A percentile compares a stretch with the other conserved stretches of the same genome.
These are phyloP conservation scores for Potamarius usumacintae DNA, from an alignment of 2,113 vertebrate species.

Conservation along the genomic window DNA sequence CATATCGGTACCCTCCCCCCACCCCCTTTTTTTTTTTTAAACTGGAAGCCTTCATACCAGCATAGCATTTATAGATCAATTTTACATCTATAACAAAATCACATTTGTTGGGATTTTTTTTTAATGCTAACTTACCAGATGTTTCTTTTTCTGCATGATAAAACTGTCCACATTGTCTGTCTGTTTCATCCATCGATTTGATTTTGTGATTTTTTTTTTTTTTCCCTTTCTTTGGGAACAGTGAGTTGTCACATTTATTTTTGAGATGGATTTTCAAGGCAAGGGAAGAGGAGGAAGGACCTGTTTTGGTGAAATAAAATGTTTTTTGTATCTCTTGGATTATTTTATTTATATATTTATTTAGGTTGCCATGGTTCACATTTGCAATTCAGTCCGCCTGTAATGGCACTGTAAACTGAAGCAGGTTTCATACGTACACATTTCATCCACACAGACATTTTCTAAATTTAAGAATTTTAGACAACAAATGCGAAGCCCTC, in stretches of 20 bases:
- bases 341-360: neutral
- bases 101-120: neutral
- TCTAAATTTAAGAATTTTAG: neutral
- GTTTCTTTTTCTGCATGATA: neutral
- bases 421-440: neutral
- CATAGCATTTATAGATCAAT: neutral
- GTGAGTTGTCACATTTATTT: constrained; percentile 7
- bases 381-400: constrained; percentile 12
- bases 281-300: neutral
- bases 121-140: neutral
- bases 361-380: neutral
- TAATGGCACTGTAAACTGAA: neutral
- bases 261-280: constrained; percentile 22
- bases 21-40: neutral
- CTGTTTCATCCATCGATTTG: neutral
- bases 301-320: constrained; percentile 47
- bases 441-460: neutral
- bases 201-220: constrained; percentile 11
- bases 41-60: neutral
- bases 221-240: neutral
- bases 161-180: neutral
- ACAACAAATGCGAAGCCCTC: neutral
- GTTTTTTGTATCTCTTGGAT: constrained; percentile 43
- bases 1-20: no score
- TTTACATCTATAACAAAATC: neutral